phyloP scores from a whole-genome alignment of 2,888 invertebrate species.

The Stenichneumon culpator region DNA sequence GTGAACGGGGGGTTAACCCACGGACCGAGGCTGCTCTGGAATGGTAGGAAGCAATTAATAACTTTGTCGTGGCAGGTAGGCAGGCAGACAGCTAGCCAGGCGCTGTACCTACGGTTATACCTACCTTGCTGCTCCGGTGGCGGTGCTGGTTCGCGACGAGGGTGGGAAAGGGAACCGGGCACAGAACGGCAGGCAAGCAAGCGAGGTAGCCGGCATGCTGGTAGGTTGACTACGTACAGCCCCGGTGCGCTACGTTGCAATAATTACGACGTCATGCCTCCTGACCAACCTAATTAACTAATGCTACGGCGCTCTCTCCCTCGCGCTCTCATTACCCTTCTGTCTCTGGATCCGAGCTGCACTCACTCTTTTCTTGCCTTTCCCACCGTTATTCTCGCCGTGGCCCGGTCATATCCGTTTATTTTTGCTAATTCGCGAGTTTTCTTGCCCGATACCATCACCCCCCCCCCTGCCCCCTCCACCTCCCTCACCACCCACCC shows the following conservation, averaged over 20 bases:
- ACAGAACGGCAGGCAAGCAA: slow-evolving; percentile 63
- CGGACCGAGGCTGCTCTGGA: slow-evolving; percentile 75
- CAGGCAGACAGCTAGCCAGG: slow-evolving; percentile 71
- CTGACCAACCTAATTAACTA: slow-evolving; percentile 83
- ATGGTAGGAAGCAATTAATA: slow-evolving; percentile 84
- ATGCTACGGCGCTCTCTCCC: slow-evolving; percentile 67
- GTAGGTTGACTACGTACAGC: slow-evolving; percentile 58
- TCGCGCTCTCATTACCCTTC: slow-evolving; percentile 35
- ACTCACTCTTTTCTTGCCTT: slow-evolving; percentile 29
- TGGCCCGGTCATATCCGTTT: slow-evolving; percentile 42
- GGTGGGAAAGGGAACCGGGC: slow-evolving; percentile 63
- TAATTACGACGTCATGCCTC: slow-evolving; percentile 84
- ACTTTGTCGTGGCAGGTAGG: slow-evolving; percentile 83
- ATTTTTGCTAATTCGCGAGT: slow-evolving; percentile 72
- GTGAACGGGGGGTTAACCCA: slow-evolving; percentile 72
- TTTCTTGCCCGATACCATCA: slow-evolving; percentile 59
- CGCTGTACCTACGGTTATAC: slow-evolving; percentile 48
- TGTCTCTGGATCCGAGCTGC: slow-evolving; percentile 34
- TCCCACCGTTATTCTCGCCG: slow-evolving; percentile 24
- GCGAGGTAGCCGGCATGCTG: slow-evolving; percentile 59
- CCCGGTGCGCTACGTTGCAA: slow-evolving; percentile 79
- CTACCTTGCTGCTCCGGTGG: slow-evolving; percentile 45
- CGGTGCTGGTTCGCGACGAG: slow-evolving; percentile 44
- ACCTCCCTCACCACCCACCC: neutral
- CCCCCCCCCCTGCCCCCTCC: neutral